phyloP scores from a whole-genome alignment of 2,797 vertebrate species.

The Pampus argenteus region DNA sequence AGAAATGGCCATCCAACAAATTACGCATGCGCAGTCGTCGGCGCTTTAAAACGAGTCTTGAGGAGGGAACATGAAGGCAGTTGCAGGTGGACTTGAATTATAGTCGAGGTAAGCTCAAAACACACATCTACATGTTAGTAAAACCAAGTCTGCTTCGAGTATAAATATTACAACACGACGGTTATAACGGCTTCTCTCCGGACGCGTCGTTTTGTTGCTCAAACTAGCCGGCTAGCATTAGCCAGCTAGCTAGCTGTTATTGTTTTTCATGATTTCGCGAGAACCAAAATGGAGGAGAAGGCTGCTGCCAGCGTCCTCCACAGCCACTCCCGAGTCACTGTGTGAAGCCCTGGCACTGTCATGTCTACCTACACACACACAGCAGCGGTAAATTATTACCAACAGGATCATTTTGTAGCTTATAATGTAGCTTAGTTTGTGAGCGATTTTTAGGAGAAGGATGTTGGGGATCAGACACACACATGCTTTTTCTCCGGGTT shows the following conservation, averaged over 20 bases:
- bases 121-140: accelerated
- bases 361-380: conserved; percentile 17
- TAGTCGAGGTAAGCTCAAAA: conserved; percentile 75
- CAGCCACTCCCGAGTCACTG: conserved; percentile 78
- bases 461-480: conserved; percentile 19
- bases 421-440: conserved; percentile 53
- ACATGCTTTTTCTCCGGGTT: conserved; percentile 1
- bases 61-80: conserved; percentile 83
- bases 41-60: conserved; percentile 83
- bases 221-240: conserved; percentile 67
- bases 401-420: not conserved
- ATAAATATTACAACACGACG: not conserved
- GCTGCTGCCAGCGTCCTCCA: conserved; percentile 67
- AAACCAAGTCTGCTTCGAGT: accelerated
- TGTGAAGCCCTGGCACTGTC: conserved; percentile 34
- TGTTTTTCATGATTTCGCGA: conserved; percentile 82
- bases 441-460: conserved; percentile 32
- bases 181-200: not conserved
- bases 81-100: conserved; percentile 73
- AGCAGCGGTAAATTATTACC: not conserved
- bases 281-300: conserved; percentile 85
- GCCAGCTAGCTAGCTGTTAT: conserved; percentile 82
- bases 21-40: conserved; percentile 78
- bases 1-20: conserved; percentile 69
- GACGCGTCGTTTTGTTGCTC: conserved; percentile 10